phyloP scores from a whole-genome alignment of 92 coral and sea anemone genomes.

The Epizoanthus scotinus region DNA sequence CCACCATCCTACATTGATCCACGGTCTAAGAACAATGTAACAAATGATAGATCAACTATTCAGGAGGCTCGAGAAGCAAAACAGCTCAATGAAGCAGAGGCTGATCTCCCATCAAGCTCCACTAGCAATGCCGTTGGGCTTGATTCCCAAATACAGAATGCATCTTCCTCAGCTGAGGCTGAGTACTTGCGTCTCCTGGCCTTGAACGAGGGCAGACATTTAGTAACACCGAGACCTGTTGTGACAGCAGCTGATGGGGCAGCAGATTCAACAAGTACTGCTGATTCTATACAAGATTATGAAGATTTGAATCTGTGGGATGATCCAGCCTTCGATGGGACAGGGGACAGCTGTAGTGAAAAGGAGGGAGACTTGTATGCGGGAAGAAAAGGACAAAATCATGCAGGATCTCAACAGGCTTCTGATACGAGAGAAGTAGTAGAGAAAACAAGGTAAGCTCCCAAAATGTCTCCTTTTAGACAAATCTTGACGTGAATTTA shows the following conservation, averaged over 20 bases:
- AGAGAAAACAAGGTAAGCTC: constrained; percentile 9
- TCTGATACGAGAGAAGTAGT: neutral
- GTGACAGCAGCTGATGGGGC: constrained; percentile 3
- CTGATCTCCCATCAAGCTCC: constrained; percentile 20
- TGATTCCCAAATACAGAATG: neutral
- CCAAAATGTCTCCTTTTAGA: neutral
- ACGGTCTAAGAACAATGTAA: neutral
- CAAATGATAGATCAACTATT: neutral
- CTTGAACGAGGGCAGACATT: neutral
- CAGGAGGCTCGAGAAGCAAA: constrained; percentile 4
- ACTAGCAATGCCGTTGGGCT: neutral
- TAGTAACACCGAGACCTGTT: neutral
- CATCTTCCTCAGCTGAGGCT: neutral
- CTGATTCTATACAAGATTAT: constrained; percentile 21
- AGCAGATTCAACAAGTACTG: constrained; percentile 16
- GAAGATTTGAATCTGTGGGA: constrained; percentile 34
- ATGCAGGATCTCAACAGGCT: neutral
- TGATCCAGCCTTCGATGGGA: constrained; percentile 1
- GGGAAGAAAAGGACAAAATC: neutral
- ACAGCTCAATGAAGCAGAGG: neutral
- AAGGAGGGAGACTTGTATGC: neutral
- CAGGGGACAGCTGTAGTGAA: neutral
- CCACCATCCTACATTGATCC: neutral
- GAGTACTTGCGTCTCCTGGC: neutral
- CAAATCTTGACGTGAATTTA: too few species aligned